These are phyloP conservation scores for Theocolax elegans DNA, from an alignment of 1,140 invertebrate species.

Conservation along the genomic window DNA sequence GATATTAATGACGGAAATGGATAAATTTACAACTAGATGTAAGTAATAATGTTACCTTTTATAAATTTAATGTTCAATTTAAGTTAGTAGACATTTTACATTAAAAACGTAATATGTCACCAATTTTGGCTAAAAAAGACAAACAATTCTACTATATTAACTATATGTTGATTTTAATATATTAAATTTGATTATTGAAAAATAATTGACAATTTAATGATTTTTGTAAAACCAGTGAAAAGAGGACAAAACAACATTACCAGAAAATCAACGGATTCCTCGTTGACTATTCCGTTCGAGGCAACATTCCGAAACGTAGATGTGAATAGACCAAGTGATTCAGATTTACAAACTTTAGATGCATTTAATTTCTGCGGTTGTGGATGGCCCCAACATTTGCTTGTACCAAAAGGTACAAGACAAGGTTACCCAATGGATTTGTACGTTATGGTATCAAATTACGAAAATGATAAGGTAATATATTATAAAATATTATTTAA, in stretches of 20 bases:
- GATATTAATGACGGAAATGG: conserved; percentile 80
- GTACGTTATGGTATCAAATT: conserved; percentile 86
- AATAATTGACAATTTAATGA: background rate
- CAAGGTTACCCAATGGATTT: conserved; percentile 77
- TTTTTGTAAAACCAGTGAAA: conserved; percentile 60
- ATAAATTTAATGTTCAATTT: no score
- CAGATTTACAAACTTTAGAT: conserved; percentile 12
- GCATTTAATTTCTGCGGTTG: conserved; percentile 75
- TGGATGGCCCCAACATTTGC: conserved; percentile 88
- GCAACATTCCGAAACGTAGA: conserved; percentile 72
- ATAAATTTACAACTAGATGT: conserved; percentile 65
- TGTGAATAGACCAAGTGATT: conserved; percentile 56
- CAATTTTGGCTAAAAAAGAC: no score
- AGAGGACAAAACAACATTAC: conserved; percentile 70
- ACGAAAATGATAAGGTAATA: conserved; percentile 74
- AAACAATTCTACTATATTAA: no score
- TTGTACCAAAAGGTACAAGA: conserved; percentile 79
- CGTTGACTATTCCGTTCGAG: conserved; percentile 75
- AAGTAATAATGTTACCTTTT: background rate
- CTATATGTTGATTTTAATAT: no score
- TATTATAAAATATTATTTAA: no score
- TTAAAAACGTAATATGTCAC: no score
- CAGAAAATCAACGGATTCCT: conserved; percentile 70
- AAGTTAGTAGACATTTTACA: no score
- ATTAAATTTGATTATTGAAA: no score